Evolutionary conservation across 2,797 vertebrate genomes (phyloP).

Genomic region (Saguinus oedipus): DNA sequence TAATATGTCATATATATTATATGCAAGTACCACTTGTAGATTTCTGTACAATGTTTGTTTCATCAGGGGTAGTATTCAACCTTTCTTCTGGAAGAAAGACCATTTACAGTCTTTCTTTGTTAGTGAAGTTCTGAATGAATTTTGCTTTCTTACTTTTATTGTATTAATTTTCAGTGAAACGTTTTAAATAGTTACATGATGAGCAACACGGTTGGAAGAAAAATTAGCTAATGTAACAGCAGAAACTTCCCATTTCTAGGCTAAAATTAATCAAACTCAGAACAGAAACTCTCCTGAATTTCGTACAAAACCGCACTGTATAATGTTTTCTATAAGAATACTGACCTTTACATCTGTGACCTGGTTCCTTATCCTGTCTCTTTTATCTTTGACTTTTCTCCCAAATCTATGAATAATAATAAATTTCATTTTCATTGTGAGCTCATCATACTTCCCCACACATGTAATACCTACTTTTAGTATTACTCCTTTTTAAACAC

Average conservation of each 20-base stretch:
- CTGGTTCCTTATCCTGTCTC: background rate
- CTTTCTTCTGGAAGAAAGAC: background rate
- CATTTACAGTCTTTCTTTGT: background rate
- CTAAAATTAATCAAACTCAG: background rate
- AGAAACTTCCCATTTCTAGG: background rate
- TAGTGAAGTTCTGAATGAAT: background rate
- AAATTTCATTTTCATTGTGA: background rate
- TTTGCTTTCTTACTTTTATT: background rate
- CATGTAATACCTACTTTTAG: background rate
- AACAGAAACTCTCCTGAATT: slow-evolving; percentile 2
- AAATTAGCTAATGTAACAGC: slow-evolving; percentile 5
- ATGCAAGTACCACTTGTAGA: background rate
- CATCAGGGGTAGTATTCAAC: background rate
- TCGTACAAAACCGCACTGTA: background rate
- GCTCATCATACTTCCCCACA: background rate
- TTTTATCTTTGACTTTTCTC: background rate
- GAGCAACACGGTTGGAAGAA: background rate
- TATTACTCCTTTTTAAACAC: background rate
- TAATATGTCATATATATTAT: background rate
- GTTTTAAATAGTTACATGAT: slow-evolving; percentile 1
- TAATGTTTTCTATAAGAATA: background rate
- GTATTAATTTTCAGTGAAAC: slow-evolving; percentile 16
- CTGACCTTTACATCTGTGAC: background rate
- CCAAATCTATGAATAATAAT: background rate
- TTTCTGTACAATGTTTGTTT: background rate